A percentile compares a stretch with the other conserved stretches of the same genome.
phyloP scores from a whole-genome alignment of 2,113 vertebrate genomes.

The Lepidiolamprologus cunningtoni region DNA sequence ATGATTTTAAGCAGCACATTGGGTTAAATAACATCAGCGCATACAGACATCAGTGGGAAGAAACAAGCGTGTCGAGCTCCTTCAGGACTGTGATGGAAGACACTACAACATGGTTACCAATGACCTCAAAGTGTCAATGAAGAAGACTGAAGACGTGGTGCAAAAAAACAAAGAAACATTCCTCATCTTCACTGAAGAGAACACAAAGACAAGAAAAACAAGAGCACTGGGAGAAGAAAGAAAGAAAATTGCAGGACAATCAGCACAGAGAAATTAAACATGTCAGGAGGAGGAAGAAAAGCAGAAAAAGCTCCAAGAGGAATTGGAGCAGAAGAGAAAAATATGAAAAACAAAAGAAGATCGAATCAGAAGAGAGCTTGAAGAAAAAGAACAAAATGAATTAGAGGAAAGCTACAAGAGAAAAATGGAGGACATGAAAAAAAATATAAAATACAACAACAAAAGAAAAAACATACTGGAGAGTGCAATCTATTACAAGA shows the following conservation, averaged over 20 bases:
- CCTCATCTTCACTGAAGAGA: not conserved
- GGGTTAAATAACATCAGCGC: not conserved
- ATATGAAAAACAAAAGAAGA: not conserved
- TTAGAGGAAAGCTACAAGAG: not conserved
- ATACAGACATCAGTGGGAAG: not conserved
- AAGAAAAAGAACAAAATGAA: not conserved
- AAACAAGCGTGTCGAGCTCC: not conserved
- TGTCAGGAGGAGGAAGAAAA: not conserved
- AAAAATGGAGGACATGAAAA: not conserved
- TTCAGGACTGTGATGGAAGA: not conserved
- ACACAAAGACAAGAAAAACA: not conserved
- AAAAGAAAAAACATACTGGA: not conserved
- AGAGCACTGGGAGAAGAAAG: not conserved
- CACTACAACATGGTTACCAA: not conserved
- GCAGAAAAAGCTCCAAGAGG: not conserved
- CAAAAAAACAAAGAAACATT: not conserved
- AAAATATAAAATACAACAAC: not conserved
- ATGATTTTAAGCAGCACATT: not conserved
- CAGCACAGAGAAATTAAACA: not conserved
- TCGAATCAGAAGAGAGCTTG: rapidly evolving
- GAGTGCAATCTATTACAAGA: not conserved
- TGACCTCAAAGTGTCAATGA: not conserved
- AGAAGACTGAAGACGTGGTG: not conserved
- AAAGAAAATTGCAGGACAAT: not conserved
- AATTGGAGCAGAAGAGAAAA: not conserved